Conservation (phyloP, 1,140 invertebrate species). For the Matsumurasca onukii region DNA sequence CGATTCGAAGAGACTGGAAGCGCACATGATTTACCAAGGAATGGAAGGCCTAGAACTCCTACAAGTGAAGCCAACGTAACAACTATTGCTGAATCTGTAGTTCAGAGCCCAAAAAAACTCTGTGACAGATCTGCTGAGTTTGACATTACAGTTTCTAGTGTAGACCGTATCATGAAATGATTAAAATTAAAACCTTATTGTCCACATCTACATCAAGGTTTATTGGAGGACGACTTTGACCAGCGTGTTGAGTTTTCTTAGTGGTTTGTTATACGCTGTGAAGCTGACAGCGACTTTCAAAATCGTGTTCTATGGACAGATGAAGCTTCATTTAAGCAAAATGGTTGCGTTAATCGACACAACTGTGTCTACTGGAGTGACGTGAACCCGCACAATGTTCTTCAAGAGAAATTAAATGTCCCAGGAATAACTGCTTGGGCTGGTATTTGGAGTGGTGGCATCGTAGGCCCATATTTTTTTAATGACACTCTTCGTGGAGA, state of each 20-base stretch:
- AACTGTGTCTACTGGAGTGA: background rate
- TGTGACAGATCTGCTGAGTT: slow-evolving; percentile 3
- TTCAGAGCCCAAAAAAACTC: slow-evolving; percentile 10
- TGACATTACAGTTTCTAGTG: slow-evolving; percentile 16
- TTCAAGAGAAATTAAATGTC: background rate
- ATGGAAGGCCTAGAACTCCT: background rate
- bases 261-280: background rate
- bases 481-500: background rate
- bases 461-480: slow-evolving; percentile 1
- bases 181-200: background rate
- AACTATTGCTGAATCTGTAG: slow-evolving; percentile 4
- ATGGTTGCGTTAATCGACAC: background rate
- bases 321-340: background rate
- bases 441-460: too few species aligned
- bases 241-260: background rate
- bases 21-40: slow-evolving; percentile 1
- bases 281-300: background rate
- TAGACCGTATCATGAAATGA: slow-evolving; percentile 9
- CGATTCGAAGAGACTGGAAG: background rate
- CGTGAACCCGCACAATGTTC: background rate
- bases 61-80: background rate
- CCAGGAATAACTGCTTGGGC: background rate
- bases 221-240: too few species aligned
- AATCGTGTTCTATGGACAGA: background rate
- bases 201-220: background rate